Evolutionary conservation across 2,113 vertebrate genomes (phyloP), one percentile per base, ranked within the genome.

Genomic region (Hepsetus odoe): DNA sequence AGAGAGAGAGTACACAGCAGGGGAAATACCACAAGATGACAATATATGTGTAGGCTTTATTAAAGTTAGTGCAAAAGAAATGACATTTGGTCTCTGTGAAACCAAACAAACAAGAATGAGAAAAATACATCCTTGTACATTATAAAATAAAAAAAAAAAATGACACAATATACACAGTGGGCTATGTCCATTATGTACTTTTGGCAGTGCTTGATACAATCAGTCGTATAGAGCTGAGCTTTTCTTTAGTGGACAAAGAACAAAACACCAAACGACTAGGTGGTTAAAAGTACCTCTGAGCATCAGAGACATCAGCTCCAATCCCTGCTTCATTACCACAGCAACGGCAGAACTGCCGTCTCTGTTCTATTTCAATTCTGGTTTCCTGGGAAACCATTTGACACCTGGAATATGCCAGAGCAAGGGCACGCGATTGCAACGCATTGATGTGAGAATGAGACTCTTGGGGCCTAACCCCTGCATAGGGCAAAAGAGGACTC

Each of bases 351-450:
- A n/a, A n/a, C n/a, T n/a, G n/a, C 74, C 22, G 16, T 30, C 46
- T 77, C 73, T 77, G 53, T 77, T 72, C 68, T 81, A 76, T 76
- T 72, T 76, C 49, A 58, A 66, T 62, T 81, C 68, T 30, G 26
- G 80, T 81, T 81, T 70, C 74, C 80, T 74, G 16, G 80, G 80
- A 53, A 81, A 81, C 80, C 68, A 49, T 72, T 44, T 77, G 80
- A 81, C 68, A 77, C 61, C 74, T 77, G 67, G 56, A 44, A 72
- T 26, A 38, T 72, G 71, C 44, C 12, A 6, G 26, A 40, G 16
- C n/a, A 46, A 70, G 77, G 44, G 20, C 30, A n/a, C 28, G 46
- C 16, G 1, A 51, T 56, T 33, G 38, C 35, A 46, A 33, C 72
- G 33, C 35, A 28, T 77, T 42, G 26, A 33, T 42, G 58, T 55